Conservation (phyloP, 2,113 vertebrate species). For the Centropus unirufus region DNA sequence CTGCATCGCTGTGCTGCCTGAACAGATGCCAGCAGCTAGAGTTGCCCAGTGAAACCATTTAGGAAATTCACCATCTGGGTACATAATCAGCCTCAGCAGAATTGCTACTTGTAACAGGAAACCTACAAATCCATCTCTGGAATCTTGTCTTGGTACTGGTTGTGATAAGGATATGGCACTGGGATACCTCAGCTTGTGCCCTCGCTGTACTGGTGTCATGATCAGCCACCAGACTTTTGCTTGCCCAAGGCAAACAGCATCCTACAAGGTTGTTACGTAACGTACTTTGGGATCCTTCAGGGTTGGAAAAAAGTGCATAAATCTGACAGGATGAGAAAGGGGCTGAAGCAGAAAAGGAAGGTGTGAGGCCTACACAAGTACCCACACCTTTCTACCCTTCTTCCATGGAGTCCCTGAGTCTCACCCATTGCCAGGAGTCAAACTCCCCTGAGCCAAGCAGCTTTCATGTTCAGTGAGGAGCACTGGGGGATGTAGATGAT, state of each 20-base stretch:
- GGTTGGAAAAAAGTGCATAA: neutral
- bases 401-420: neutral
- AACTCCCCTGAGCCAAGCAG: neutral
- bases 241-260: neutral
- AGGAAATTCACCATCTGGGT: neutral
- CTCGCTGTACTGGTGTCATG: neutral
- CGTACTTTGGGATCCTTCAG: neutral
- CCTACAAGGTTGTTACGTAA: neutral
- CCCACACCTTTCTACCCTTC: neutral
- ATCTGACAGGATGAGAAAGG: neutral
- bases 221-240: neutral
- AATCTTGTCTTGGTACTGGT: neutral
- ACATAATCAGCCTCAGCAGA: neutral
- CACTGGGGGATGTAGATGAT: neutral
- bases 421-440: neutral
- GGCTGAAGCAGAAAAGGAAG: neutral
- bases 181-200: neutral
- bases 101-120: neutral
- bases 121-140: neutral
- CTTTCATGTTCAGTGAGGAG: neutral
- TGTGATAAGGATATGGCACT: neutral
- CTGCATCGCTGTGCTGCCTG: neutral
- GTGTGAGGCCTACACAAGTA: neutral
- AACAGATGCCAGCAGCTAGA: slow-evolving; percentile 1
- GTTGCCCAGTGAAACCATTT: neutral